phyloP scores from a whole-genome alignment of 1,140 invertebrate genomes.

The Musca vetustissima region DNA sequence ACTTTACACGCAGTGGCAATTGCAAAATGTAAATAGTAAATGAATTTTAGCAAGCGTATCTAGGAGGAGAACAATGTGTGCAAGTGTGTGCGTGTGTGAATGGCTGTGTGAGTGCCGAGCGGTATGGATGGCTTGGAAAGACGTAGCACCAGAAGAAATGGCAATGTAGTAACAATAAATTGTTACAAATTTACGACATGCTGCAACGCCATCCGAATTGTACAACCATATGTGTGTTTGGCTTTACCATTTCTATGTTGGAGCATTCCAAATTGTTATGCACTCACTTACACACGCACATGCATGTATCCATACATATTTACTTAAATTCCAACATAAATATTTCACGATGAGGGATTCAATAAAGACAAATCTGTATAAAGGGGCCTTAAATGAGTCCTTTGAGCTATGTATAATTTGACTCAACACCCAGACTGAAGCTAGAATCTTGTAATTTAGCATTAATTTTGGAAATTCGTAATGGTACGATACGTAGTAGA shows the following conservation, averaged over 20 bases:
- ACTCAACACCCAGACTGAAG: too few species aligned
- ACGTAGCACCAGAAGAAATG: background rate
- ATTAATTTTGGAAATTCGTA: too few species aligned
- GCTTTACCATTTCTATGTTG: too few species aligned
- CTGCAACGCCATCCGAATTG: slow-evolving; percentile 21
- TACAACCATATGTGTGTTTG: slow-evolving; percentile 9
- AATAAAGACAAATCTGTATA: too few species aligned
- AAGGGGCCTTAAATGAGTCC: too few species aligned
- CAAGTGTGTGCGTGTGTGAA: background rate
- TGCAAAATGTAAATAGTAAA: slow-evolving; percentile 17
- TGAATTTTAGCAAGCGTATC: slow-evolving; percentile 2
- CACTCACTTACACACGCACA: background rate
- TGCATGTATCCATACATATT: background rate
- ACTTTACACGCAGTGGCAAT: slow-evolving; percentile 14
- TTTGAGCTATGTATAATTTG: too few species aligned
- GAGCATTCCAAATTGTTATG: too few species aligned
- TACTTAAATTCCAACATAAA: background rate
- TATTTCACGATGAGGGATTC: background rate
- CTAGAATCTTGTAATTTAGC: too few species aligned
- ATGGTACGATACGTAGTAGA: too few species aligned
- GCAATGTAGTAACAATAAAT: slow-evolving; percentile 14
- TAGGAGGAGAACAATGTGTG: background rate
- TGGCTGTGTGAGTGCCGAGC: background rate
- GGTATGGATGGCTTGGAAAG: background rate
- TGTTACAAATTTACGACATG: slow-evolving; percentile 24